Percentiles rank a stretch among this genome's conserved stretches.
These are phyloP conservation scores for Ceratina japonica DNA, from an alignment of 1,140 invertebrate species.

Conservation along the genomic window DNA sequence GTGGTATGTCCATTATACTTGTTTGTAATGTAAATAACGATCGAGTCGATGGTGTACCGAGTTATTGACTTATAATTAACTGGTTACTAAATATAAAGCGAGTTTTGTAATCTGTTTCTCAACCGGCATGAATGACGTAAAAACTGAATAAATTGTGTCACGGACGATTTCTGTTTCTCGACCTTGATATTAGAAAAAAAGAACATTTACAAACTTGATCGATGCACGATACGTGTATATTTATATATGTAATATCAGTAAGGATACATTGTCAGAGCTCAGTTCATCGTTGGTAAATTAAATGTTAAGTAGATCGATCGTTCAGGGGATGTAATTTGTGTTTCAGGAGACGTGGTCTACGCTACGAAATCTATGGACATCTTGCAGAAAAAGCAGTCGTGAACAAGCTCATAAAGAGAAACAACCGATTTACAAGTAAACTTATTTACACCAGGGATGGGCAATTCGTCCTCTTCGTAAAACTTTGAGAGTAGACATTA, in stretches of 20 bases:
- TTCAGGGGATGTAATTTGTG: conserved; percentile 1
- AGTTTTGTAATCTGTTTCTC: conserved; percentile 28
- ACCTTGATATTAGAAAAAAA: neutral
- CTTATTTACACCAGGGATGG: too few species aligned
- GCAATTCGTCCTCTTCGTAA: too few species aligned
- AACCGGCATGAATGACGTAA: conserved; percentile 5
- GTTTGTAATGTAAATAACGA: conserved; percentile 35
- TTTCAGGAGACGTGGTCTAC: conserved; percentile 58
- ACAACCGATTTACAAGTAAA: conserved; percentile 38
- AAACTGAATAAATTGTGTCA: conserved; percentile 15
- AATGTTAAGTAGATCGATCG: neutral
- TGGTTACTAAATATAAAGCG: conserved; percentile 28
- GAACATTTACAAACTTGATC: neutral
- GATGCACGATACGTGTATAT: conserved; percentile 17
- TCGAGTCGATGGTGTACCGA: conserved; percentile 30
- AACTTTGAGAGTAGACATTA: too few species aligned
- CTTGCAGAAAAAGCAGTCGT: conserved; percentile 55
- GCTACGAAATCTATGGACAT: conserved; percentile 53
- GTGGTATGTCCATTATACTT: conserved; percentile 64
- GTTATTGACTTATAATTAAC: conserved; percentile 41
- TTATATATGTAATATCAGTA: conserved; percentile 1
- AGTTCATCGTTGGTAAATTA: conserved; percentile 35
- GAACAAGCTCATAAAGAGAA: conserved; percentile 29
- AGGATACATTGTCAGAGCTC: conserved; percentile 24
- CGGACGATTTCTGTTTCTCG: conserved; percentile 15